Evolutionary conservation across 2,888 invertebrate species (phyloP).

Genomic region (Alentia gelatinosa): DNA sequence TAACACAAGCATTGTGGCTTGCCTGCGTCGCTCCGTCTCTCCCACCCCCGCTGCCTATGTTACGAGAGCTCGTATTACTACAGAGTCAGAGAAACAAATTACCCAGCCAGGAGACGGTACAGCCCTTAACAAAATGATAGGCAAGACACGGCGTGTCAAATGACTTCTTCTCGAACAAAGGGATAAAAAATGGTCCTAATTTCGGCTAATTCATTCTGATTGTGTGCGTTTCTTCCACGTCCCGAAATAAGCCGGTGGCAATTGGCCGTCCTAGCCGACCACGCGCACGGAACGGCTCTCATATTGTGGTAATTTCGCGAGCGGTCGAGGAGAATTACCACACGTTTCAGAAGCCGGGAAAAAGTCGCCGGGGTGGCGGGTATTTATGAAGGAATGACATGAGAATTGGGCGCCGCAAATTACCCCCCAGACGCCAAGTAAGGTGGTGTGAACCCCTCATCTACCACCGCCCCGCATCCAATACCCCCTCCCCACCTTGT

Average conservation of each 20-base stretch:
- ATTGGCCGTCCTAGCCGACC: neutral
- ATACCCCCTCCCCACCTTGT: conserved; percentile 41
- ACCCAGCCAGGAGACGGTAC: neutral
- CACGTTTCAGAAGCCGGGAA: conserved; percentile 30
- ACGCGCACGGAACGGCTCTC: neutral
- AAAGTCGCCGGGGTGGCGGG: conserved; percentile 25
- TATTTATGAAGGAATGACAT: conserved; percentile 49
- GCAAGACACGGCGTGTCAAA: conserved; percentile 4
- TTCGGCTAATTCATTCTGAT: conserved; percentile 20
- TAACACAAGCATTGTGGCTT: neutral
- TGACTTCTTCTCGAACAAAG: conserved; percentile 17
- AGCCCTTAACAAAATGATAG: conserved; percentile 9
- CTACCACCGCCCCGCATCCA: too few species aligned
- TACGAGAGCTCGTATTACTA: neutral
- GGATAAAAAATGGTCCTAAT: conserved; percentile 31
- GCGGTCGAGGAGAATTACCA: conserved; percentile 30
- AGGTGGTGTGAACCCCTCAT: conserved; percentile 12
- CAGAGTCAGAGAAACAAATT: conserved; percentile 22
- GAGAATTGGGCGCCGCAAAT: conserved; percentile 49
- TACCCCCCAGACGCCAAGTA: conserved; percentile 23
- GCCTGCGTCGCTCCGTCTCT: neutral
- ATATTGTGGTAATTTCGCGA: conserved; percentile 49
- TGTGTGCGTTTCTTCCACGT: conserved; percentile 46
- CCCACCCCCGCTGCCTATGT: neutral
- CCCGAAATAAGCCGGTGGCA: conserved; percentile 46